Conservation (phyloP, 2,113 vertebrate species). For the Brachyhypopomus gauderio region DNA sequence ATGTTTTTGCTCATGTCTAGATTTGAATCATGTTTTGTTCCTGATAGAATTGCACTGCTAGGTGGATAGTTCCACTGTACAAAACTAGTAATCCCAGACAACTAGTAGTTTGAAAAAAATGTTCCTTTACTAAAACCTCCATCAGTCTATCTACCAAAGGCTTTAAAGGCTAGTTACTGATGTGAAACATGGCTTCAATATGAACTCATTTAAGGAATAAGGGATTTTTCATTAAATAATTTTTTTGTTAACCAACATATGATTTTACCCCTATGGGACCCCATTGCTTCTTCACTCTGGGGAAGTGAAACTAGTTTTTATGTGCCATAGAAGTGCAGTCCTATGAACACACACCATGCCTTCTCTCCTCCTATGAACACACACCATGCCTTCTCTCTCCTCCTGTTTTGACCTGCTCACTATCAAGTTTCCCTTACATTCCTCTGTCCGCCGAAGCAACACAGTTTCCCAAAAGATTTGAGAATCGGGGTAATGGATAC, state of each 20-base stretch:
- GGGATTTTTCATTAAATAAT: background rate
- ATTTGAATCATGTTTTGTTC: background rate
- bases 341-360: background rate
- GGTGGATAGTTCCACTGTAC: background rate
- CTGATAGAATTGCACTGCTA: background rate
- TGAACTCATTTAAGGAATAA: too few relatives aligned
- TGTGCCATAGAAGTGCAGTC: background rate
- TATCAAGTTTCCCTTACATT: slow-evolving; percentile 25
- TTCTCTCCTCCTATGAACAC: slow-evolving; percentile 19
- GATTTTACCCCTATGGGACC: background rate
- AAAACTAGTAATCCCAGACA: background rate
- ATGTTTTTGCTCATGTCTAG: background rate
- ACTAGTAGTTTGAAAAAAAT: too few relatives aligned
- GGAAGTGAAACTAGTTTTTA: slow-evolving; percentile 2
- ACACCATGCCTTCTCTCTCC: background rate
- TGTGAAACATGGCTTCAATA: too few relatives aligned
- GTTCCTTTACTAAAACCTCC: too few relatives aligned
- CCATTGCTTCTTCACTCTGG: slow-evolving; percentile 8
- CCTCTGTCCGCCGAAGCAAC: background rate
- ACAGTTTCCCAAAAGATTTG: slow-evolving; percentile 19
- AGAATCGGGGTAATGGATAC: background rate
- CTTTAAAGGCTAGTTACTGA: too few relatives aligned
- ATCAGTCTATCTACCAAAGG: too few relatives aligned
- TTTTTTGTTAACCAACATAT: background rate
- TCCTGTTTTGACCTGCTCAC: slow-evolving; percentile 15